Conservation (phyloP, 1,140 invertebrate species). For the Pomphorhynchus laevis region DNA sequence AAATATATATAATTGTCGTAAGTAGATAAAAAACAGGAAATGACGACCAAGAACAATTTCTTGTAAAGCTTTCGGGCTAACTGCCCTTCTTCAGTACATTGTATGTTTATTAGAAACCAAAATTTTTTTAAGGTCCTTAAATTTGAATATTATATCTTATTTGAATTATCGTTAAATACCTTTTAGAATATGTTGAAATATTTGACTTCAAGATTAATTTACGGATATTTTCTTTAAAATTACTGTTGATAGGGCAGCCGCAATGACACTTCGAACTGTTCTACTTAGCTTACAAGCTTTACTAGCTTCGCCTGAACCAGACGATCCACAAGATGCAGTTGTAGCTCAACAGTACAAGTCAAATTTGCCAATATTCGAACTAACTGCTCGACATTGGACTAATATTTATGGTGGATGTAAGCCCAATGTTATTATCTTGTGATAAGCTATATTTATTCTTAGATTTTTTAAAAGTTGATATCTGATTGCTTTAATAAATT, state of each 20-base stretch:
- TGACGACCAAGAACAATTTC: too few species aligned
- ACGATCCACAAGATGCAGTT: constrained; percentile 49
- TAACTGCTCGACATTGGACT: constrained; percentile 73
- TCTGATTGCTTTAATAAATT: too few species aligned
- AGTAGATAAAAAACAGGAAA: too few species aligned
- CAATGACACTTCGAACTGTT: constrained; percentile 79
- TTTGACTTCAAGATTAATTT: not conserved
- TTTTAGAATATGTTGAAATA: constrained; percentile 1
- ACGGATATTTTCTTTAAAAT: not conserved
- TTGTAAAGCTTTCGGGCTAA: too few species aligned
- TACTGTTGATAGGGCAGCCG: constrained; percentile 38
- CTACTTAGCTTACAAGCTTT: constrained; percentile 56
- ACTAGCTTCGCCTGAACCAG: constrained; percentile 56
- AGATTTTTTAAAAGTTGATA: too few species aligned
- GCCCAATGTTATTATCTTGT: not conserved
- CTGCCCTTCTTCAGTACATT: too few species aligned
- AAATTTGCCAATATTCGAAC: constrained; percentile 39
- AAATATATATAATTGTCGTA: too few species aligned
- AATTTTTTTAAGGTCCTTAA: too few species aligned
- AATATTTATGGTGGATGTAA: constrained; percentile 40
- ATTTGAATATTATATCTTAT: constrained; percentile 4
- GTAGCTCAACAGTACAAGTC: constrained; percentile 79
- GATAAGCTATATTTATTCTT: too few species aligned
- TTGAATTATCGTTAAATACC: not conserved
- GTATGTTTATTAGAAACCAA: too few species aligned